Base-by-base conservation (phyloP, 2,888 invertebrate genomes). In the Amphipoea lucens region DNA sequence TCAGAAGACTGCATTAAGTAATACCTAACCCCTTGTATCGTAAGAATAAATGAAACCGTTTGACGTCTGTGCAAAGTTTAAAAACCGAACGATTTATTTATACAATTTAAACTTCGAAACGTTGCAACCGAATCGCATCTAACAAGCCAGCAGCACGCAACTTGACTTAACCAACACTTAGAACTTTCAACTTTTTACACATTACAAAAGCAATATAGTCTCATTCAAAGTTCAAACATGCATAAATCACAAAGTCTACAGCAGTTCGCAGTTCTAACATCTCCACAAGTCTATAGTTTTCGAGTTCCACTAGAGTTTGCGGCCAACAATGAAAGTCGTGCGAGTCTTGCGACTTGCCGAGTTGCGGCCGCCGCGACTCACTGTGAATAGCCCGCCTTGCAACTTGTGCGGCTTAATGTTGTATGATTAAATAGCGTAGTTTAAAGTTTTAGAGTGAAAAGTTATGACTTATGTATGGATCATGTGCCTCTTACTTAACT, bases 171-270 rank as follows among this genome's bases (percentile, higher is more conserved):
- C 67, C 40, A 69, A 77, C 76, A 79, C 80, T 81, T 82, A 72
- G 78, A 88, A 86, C 72, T 88, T 87, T 54, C 2, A 72, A 86
- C 86, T 88, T 88, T 88, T 88, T 88, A 87, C 82, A 84, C 84
- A 88, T 87, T 82, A 88, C 86, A 88, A 88, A 88, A 81, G 88
- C 86, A 78, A 88, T 88, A 80, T 87, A 84, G 81, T 62, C 85
- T 76, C 84, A 88, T 86, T 82, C 74, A 86, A 88, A 88, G 87
- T 88, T 87, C 88, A 86, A 83, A 88, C 88, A 76, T 87, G 86
- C 88, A 88, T 88, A 87, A 88, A 87, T 89, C 89, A 84, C 80
- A 67, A 81, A 87, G 86, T 82, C 89, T 83, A 74, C 79, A 48
- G 69, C 48, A 68, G 85, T 76, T 83, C 76, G 74, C 54, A 85